Evolutionary conservation across 2,797 vertebrate species (phyloP), one percentile per base, ranked within the genome.

Genomic region (Loriculus beryllinus): DNA sequence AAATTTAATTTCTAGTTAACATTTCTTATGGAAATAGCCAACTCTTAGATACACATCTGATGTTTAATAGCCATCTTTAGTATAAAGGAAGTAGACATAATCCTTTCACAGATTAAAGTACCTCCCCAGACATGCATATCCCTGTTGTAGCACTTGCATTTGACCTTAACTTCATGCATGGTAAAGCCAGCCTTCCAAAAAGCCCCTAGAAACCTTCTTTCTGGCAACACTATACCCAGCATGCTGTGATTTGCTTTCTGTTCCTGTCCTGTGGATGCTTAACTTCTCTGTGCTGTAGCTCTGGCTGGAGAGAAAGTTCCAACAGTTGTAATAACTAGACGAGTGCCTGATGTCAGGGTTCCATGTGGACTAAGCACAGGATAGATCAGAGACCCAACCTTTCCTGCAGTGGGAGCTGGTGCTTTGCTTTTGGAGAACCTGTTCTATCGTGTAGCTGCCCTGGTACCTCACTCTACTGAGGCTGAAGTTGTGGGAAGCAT

Each of bases 361-460:
- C 25, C 2, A 0, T 4, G 16, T 19, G 25, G 35, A 45, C 37
- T 9, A 19, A 42, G 31, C 3, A 31, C 10, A 7, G 18, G 45
- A 14, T 5, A 12, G 31, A 19, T 29, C 43, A 19, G 10, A 33
- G 3, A 42, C 15, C 25, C 15, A 25, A 5, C 16, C 31, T 49
- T 8, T 13, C 5, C 7, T 29, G 57, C 29, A 10, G 35, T 12
- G 43, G 43, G 71, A 37, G 17, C 26, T 4, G 3, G 12, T 48
- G 54, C 57, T n/a, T 40, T 40, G 11, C 35, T n/a, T 42, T 29
- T 19, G 39, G 59, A 77, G 60, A 77, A 26, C 48, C 18, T 9
- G 1, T 21, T 76, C 26, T 11, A 26, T 40, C 6, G 1, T 8
- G 3, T 12, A n/a, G 28, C 35, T 75, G 56, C 45, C 22, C 43